These are phyloP conservation scores for Arvicanthis niloticus DNA, from an alignment of 2,113 vertebrate species.

Conservation along the genomic window DNA sequence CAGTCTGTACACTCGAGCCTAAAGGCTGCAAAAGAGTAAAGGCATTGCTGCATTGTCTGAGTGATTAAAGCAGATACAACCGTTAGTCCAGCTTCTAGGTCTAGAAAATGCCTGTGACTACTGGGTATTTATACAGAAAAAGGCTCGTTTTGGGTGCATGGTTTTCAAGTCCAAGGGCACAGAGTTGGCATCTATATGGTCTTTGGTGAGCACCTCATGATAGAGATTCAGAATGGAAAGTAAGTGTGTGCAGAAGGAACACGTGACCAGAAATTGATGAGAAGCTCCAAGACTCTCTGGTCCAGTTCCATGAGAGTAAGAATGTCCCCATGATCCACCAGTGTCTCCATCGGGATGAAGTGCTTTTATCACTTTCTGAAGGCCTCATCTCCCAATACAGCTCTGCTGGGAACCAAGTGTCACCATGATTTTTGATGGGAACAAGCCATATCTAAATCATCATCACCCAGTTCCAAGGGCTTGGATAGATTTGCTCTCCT, in stretches of 20 bases:
- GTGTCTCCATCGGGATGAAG: not conserved
- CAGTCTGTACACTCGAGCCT: not conserved
- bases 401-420: too few species aligned
- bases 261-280: not conserved
- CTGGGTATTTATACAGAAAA: not conserved
- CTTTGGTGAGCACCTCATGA: not conserved
- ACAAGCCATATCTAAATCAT: not conserved
- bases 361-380: not conserved
- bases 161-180: not conserved
- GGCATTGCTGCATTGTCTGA: not conserved
- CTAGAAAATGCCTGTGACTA: not conserved
- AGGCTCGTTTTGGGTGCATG: not conserved
- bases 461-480: not conserved
- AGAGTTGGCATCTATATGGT: not conserved
- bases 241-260: not conserved
- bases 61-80: not conserved
- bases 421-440: not conserved
- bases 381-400: not conserved
- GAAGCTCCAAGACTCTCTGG: not conserved
- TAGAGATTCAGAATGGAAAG: not conserved
- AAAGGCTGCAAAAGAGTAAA: not conserved
- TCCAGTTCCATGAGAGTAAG: not conserved
- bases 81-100: not conserved
- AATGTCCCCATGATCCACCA: not conserved
- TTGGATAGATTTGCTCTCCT: not conserved